Percentiles rank a stretch among this genome's conserved stretches.
phyloP scores from a whole-genome alignment of 92 coral and sea anemone genomes.

The Zoanthus sansibaricus region DNA sequence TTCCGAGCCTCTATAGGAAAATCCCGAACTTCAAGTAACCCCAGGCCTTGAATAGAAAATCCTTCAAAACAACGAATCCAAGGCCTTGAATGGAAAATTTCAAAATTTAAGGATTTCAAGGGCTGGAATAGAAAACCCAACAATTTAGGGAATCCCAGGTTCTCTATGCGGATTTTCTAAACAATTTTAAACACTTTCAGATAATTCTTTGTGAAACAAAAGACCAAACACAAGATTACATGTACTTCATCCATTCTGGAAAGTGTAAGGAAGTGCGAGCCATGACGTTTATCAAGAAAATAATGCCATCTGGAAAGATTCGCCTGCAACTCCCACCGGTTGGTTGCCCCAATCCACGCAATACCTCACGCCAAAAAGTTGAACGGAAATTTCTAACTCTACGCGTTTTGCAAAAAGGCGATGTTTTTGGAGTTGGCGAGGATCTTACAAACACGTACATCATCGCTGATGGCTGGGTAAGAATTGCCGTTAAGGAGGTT shows the following conservation, averaged over 20 bases:
- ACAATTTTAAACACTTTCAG: constrained; percentile 35
- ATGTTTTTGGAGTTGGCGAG: constrained; percentile 93
- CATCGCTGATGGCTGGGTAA: constrained; percentile 83
- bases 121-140: too few relatives aligned
- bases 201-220: constrained; percentile 73
- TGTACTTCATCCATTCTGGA: constrained; percentile 83
- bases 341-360: constrained; percentile 35
- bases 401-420: constrained; percentile 68
- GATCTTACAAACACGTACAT: constrained; percentile 82
- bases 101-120: too few relatives aligned
- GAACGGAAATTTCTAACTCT: constrained; percentile 75
- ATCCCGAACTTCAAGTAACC: too few relatives aligned
- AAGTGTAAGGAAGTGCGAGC: constrained; percentile 88
- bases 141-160: too few relatives aligned
- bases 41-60: too few relatives aligned
- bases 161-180: too few relatives aligned
- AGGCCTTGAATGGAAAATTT: too few relatives aligned
- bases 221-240: constrained; percentile 59
- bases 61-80: too few relatives aligned
- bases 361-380: constrained; percentile 49
- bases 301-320: constrained; percentile 65
- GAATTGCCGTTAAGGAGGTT: background rate
- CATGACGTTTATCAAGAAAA: constrained; percentile 66
- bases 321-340: constrained; percentile 79
- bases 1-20: too few relatives aligned